Conservation (phyloP, 35 echinoderm and acorn worm genomes). For the Nesometra sesokonis region DNA sequence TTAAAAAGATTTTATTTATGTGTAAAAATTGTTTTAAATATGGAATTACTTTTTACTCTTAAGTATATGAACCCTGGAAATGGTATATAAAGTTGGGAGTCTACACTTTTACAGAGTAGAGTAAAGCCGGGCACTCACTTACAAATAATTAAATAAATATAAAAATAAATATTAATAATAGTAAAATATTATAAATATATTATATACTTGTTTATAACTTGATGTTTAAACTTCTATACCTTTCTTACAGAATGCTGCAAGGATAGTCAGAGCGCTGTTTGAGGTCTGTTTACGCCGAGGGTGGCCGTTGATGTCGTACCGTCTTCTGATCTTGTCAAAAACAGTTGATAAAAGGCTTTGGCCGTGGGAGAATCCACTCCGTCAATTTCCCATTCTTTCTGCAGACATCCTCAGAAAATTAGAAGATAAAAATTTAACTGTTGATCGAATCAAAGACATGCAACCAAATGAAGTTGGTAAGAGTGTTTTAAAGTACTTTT, state of each 20-base stretch:
- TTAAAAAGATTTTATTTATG: no score
- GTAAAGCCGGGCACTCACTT: no score
- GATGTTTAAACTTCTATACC: neutral
- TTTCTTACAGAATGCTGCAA: constrained; percentile 57
- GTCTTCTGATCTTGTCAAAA: constrained; percentile 60
- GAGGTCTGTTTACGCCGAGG: constrained; percentile 74
- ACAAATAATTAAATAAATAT: no score
- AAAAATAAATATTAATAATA: no score
- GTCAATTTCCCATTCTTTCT: constrained; percentile 61
- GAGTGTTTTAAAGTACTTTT: no score
- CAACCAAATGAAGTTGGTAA: constrained; percentile 60
- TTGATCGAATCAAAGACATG: constrained; percentile 78
- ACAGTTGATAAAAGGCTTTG: constrained; percentile 72
- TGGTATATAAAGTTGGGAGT: no score
- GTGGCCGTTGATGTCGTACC: constrained; percentile 68
- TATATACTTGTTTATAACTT: no score
- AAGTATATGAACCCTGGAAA: no score
- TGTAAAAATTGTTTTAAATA: no score
- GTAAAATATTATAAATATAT: no score
- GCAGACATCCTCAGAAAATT: constrained; percentile 60
- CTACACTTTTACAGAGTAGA: no score
- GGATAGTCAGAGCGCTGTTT: constrained; percentile 91
- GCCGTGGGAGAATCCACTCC: constrained; percentile 73
- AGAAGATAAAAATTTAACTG: constrained; percentile 32
- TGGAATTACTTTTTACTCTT: no score